Percentiles rank a stretch among this genome's conserved stretches.
phyloP scores from a whole-genome alignment of 1,140 invertebrate species.

The Drosophila simulans region DNA sequence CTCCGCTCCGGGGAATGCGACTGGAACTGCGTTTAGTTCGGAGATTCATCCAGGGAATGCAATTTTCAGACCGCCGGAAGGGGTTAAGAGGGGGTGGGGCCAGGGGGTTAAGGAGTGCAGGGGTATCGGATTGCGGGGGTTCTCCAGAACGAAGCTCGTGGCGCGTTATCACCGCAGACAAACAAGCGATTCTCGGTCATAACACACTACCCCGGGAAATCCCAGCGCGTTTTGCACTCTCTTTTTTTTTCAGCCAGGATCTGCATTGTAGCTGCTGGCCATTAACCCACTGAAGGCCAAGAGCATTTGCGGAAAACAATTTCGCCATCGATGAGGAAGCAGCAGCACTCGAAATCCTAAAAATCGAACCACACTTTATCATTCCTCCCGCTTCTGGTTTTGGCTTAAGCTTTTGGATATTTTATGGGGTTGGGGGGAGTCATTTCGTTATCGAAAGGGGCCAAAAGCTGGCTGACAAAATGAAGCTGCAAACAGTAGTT shows the following conservation, averaged over 20 bases:
- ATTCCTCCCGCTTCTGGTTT: conserved; percentile 1
- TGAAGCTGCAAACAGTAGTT: conserved; percentile 1
- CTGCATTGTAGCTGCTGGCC: conserved; percentile 14
- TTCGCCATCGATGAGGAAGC: conserved; percentile 51
- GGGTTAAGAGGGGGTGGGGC: not conserved
- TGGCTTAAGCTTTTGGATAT: conserved; percentile 29
- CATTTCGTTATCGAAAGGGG: conserved; percentile 1
- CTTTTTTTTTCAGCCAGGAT: not conserved
- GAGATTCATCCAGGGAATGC: conserved; percentile 39
- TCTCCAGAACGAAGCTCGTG: not conserved
- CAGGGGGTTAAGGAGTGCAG: not conserved
- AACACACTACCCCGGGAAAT: conserved; percentile 29
- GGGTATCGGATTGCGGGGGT: not conserved
- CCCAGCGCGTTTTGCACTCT: not conserved
- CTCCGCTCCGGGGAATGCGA: conserved; percentile 26
- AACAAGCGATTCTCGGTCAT: conserved; percentile 31
- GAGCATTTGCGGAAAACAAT: conserved; percentile 50
- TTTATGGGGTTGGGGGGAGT: conserved; percentile 36
- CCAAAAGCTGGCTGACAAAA: not conserved
- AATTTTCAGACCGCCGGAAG: conserved; percentile 19
- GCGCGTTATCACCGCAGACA: conserved; percentile 40
- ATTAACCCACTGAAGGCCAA: conserved; percentile 53
- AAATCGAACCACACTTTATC: conserved; percentile 22
- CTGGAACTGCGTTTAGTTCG: conserved; percentile 15
- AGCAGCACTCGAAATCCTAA: conserved; percentile 18